These are phyloP conservation scores for Theristicus caerulescens DNA, from an alignment of 2,113 vertebrate genomes.

Conservation along the genomic window DNA sequence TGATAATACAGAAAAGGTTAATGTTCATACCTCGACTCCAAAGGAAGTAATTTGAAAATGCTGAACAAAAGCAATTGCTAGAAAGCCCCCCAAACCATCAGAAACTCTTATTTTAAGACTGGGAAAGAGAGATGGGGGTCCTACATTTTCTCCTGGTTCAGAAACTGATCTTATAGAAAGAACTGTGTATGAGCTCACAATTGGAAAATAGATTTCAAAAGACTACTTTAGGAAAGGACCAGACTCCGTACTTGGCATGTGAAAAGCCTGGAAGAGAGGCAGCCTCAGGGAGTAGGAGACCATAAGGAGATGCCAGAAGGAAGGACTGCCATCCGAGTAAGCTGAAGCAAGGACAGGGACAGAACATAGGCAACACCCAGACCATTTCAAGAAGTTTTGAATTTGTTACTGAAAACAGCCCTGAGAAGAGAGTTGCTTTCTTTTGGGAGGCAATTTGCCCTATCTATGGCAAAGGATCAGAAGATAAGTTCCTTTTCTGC, in stretches of 20 bases:
- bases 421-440: not conserved
- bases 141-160: not conserved
- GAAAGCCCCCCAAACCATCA: not conserved
- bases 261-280: not conserved
- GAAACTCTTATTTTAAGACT: not conserved
- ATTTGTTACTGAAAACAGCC: not conserved
- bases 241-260: not conserved
- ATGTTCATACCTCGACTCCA: not conserved
- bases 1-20: not conserved
- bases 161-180: not conserved
- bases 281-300: not conserved
- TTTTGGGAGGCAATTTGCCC: fast-evolving
- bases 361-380: not conserved
- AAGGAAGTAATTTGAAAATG: not conserved
- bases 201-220: not conserved
- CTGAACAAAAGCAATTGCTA: not conserved
- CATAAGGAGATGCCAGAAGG: not conserved
- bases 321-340: not conserved
- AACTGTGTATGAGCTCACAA: not conserved
- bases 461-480: not conserved
- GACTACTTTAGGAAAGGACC: not conserved
- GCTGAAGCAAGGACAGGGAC: not conserved
- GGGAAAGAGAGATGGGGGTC: not conserved
- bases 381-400: not conserved
- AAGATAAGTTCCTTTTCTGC: not conserved